Evolutionary conservation across 2,113 vertebrate genomes (phyloP), one percentile per base, ranked within the genome.

Genomic region (Calidris pugnax): DNA sequence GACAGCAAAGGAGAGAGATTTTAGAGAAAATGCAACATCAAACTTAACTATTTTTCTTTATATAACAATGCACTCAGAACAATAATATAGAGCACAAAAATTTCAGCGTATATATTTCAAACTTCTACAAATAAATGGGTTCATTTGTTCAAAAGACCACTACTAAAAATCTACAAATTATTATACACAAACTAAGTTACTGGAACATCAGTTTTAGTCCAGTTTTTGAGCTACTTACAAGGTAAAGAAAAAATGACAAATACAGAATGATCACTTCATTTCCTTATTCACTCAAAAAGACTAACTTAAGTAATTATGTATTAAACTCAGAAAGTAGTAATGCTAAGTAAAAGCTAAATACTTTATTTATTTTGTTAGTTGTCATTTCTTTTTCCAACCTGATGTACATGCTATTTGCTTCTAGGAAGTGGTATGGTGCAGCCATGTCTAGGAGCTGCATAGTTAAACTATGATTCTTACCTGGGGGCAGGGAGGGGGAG

Each of bases 1-100:
- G 85, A 90, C 39, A 96, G 91, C 81, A 96, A 85, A 95, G 74
- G 77, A 95, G 81, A 94, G 55, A 91, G 12, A 37, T 62, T 95
- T 90, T 35, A 78, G 73, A 90, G 68, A 89, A 96, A 81, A 91
- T 5, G 24, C 7, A 37, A 14, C 26, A 75, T 60, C 48, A 87
- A 67, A 66, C 14, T 39, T 32, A 12, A 7, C 7, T 39, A 4
- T 1, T 35, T 81, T 50, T 64, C 48, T 64, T 76, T 37, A 43
- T 7, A 28, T 33, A 77, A 48, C 23, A 81, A 18, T 5, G 59
- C 14, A 68, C 6, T 50, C 23, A 39, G 22, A 91, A 56, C 51
- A 82, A 6, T 59, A 84, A 37, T 2, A 80, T 0, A 56, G 50
- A 67, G 56, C 18, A 55, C 3, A 37, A 51, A 60, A 7, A 66